Base-by-base conservation (phyloP, 2,113 vertebrate genomes). In the Amphiprion ocellaris region DNA sequence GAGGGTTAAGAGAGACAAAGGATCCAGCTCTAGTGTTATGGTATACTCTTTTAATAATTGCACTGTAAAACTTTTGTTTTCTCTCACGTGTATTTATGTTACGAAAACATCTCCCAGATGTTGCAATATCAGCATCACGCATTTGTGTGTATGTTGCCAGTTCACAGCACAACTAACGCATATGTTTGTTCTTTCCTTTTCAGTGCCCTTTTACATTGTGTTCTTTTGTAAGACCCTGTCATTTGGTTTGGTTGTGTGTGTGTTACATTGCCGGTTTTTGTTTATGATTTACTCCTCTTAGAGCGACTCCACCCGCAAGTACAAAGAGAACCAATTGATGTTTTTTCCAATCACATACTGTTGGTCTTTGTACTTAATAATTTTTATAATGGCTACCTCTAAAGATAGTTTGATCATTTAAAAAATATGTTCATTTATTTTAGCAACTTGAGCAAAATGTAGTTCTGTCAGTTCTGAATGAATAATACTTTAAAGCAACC, bases 191-290 rank as follows among this genome's bases (percentile, higher is more conserved):
- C 49, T 79, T 56, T 39, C n/a, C 39, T 4, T 39, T n/a, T 37
- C 76, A 71, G 11, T 56, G 59, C 11, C 16, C 26, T 55, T 14
- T 37, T 24, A 63, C 12, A 16, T 11, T 4, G 30, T 77, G 41
- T 10, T 59, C n/a, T 60, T 65, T 53, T 54, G 33, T 71, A 28
- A 79, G 58, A 64, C 24, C 28, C 50, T 50, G 28, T 59, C 41
- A 30, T 66, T 33, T 73, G 33, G 30, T 60, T 50, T 41, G 53
- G 28, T 50, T 64, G 67, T 39, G 56, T 58, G n/a, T 56, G 21
- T 54, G 47, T 5, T 9, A 15, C 30, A 15, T n/a, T 30, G 19
- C 10, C 33, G 17, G 6, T 11, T 46, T n/a, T 52, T 52, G 41
- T 4, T 44, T 4, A 44, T 15, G 41, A 44, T 44, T 44, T 12